Evolutionary conservation across 2,113 vertebrate genomes (phyloP).

Genomic region (Rhabdomys dilectus): DNA sequence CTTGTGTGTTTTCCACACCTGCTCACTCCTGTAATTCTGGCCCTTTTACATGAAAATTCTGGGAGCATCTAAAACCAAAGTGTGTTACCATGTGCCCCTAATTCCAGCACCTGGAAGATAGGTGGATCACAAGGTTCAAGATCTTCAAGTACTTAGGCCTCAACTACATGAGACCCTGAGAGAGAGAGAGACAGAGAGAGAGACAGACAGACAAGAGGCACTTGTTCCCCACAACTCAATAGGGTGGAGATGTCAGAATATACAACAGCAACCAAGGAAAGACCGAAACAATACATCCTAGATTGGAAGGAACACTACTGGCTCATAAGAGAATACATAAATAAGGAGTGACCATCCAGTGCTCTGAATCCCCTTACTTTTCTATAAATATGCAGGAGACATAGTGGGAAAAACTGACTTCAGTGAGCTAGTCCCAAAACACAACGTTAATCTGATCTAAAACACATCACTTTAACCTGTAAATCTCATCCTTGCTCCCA

Average conservation of each 20-base stretch:
- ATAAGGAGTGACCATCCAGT: background rate
- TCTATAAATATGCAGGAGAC: background rate
- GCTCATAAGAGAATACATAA: background rate
- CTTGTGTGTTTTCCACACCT: background rate
- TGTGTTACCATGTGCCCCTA: background rate
- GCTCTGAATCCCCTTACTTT: background rate
- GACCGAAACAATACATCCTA: background rate
- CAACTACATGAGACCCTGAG: background rate
- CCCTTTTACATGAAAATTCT: background rate
- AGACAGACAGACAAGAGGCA: fast-evolving
- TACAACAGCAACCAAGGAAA: background rate
- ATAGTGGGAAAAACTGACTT: background rate
- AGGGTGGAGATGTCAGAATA: background rate
- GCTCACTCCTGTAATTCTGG: background rate
- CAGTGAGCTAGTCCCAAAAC: background rate
- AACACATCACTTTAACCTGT: background rate
- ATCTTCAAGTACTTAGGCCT: background rate
- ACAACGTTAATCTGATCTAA: background rate
- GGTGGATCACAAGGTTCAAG: background rate
- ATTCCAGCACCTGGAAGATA: background rate
- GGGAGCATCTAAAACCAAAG: background rate
- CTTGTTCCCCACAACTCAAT: background rate
- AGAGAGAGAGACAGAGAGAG: fast-evolving
- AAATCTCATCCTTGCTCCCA: background rate
- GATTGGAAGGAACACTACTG: background rate